phyloP scores from a whole-genome alignment of 2,888 invertebrate species.

The Drosophila ezoana region DNA sequence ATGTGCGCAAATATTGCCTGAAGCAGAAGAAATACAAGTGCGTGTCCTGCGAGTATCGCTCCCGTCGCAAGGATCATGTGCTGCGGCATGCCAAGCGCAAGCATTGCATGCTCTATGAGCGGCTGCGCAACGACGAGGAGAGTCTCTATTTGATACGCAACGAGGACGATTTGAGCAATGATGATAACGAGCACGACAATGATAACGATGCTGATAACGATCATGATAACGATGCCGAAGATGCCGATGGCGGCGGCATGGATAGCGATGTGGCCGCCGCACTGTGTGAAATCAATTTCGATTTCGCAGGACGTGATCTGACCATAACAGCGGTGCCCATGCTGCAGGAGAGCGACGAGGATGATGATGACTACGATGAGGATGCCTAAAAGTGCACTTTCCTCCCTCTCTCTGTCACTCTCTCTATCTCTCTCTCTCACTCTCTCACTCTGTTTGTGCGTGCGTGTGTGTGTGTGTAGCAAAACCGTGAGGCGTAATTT shows the following conservation, averaged over 20 bases:
- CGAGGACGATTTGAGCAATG: constrained; percentile 79
- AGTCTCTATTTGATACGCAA: constrained; percentile 82
- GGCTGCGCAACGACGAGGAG: constrained; percentile 77
- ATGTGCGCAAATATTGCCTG: constrained; percentile 84
- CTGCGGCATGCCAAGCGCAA: constrained; percentile 83
- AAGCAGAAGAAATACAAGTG: constrained; percentile 85
- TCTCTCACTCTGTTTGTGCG: constrained; percentile 2
- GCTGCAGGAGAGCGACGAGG: constrained; percentile 81
- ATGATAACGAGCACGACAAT: constrained; percentile 43
- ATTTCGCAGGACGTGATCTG: constrained; percentile 79
- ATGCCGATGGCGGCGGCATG: constrained; percentile 46
- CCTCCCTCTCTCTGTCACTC: not conserved
- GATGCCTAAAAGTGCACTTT: constrained; percentile 56
- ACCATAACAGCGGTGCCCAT: constrained; percentile 82
- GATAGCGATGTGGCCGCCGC: constrained; percentile 69
- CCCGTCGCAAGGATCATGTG: constrained; percentile 84
- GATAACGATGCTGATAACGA: constrained; percentile 42
- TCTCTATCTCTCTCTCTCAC: not conserved
- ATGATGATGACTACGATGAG: constrained; percentile 82
- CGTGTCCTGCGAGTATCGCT: constrained; percentile 84
- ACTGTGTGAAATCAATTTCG: constrained; percentile 70
- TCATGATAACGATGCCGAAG: constrained; percentile 43
- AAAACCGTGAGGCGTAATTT: constrained; percentile 69
- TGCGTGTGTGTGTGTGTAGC: constrained; percentile 14
- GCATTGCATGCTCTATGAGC: constrained; percentile 81